Percentiles rank a stretch among this genome's conserved stretches.
phyloP scores from a whole-genome alignment of 2,888 invertebrate genomes.

The Resseliella maxima region DNA sequence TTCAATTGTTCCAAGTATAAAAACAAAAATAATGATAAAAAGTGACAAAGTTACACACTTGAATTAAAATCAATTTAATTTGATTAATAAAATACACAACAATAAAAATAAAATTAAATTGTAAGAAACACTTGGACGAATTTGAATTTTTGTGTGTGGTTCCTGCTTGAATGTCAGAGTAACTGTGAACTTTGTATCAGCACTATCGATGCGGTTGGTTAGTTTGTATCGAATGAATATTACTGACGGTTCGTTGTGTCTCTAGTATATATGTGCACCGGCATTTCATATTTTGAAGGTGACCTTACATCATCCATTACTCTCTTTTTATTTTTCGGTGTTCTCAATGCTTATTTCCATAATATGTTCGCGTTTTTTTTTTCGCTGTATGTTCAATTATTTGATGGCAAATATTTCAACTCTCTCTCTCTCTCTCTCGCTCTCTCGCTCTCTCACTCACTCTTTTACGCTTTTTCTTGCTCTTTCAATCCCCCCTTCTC shows the following conservation, averaged over 20 bases:
- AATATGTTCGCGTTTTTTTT: not conserved
- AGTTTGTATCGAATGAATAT: slow-evolving; percentile 42
- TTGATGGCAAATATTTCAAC: not conserved
- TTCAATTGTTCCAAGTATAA: too few relatives aligned
- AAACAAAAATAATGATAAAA: too few relatives aligned
- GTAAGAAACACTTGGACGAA: not conserved
- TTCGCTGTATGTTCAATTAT: slow-evolving; percentile 12
- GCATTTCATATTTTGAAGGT: slow-evolving; percentile 54
- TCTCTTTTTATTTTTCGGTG: not conserved
- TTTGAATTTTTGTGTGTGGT: slow-evolving; percentile 36
- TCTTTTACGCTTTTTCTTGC: not conserved
- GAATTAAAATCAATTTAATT: too few relatives aligned
- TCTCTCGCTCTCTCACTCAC: not conserved
- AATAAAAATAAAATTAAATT: too few relatives aligned
- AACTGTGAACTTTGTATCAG: not conserved
- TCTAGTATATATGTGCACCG: slow-evolving; percentile 50
- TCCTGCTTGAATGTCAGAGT: not conserved
- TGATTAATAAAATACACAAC: too few relatives aligned
- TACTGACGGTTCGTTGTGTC: slow-evolving; percentile 11
- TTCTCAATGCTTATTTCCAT: not conserved
- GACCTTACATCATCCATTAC: slow-evolving; percentile 54
- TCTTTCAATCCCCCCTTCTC: not conserved
- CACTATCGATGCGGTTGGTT: slow-evolving; percentile 41
- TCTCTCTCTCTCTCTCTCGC: not conserved
- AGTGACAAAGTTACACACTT: too few relatives aligned